Evolutionary conservation across 2,113 vertebrate species (phyloP), one percentile per base, ranked within the genome.

Genomic region (Labeo catla): DNA sequence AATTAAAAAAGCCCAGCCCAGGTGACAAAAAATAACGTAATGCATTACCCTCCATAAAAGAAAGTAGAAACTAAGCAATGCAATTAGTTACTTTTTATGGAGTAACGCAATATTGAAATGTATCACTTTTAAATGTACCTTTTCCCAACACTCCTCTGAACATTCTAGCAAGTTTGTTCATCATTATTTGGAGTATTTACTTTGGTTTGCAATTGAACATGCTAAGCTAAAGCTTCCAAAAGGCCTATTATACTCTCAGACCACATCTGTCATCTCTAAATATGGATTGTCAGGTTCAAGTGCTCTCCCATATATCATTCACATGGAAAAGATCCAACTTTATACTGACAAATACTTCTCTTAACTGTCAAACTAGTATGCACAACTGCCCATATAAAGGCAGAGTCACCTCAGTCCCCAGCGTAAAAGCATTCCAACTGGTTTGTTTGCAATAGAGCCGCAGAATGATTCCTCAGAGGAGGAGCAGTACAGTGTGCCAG

Each of bases 401-500:
- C 9, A 84, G 34, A 66, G 65, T 61, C 11, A 74, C 43, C 47
- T 80, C 16, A 70, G 59, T 80, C 81, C 47, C 63, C n/a, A 66
- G 61, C 49, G 61, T 49, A 81, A 85, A 45, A 45, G 57, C 8
- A 84, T 85, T 65, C 79, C 61, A 28, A 70, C n/a, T 54, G 57
- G 45, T 83, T 65, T 87, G 57, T 23, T 87, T 76, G 54, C 47
- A 76, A 9, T 54, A 47, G 21, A 76, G 72, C 84, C 21, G 4
- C 21, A 68, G n/a, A 68, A 52, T 80, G 65, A 81, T 59, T 52
- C 70, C 65, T 78, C 80, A 77, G 83, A 57, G 73, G 81, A 50
- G 57, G 72, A 63, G 54, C 43, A 81, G 77, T 19, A 47, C 81
- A 86, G 65, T 85, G 68, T 74, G 79, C 13, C 50, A 66, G 61